Conservation (phyloP, 2,888 invertebrate species). For the Megalurothrips usitatus region DNA sequence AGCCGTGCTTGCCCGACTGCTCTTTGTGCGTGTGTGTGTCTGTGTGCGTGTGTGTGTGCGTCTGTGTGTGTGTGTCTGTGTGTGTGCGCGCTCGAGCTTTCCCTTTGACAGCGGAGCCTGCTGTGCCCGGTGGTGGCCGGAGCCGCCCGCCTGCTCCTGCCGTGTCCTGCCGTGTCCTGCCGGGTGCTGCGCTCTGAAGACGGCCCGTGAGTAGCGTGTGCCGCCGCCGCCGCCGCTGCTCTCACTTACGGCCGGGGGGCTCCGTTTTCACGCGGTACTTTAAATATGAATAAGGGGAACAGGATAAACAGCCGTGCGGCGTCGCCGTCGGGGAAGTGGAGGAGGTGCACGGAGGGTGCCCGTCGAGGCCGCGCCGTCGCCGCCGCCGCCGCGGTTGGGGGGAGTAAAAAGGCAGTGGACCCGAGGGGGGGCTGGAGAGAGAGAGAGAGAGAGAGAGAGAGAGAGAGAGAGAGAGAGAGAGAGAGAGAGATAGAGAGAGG, state of each 20-base stretch:
- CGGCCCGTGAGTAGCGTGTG: no score
- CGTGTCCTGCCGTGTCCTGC: no score
- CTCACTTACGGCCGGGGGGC: not conserved
- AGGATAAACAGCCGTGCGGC: not conserved
- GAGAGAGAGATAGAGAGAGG: not conserved
- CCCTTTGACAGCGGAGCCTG: no score
- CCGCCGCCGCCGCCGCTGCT: not conserved
- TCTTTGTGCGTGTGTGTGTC: no score
- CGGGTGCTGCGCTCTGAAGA: no score
- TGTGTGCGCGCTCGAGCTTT: no score
- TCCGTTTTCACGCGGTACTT: not conserved
- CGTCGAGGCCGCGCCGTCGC: not conserved
- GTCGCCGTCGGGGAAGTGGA: not conserved
- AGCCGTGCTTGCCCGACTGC: no score
- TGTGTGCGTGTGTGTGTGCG: no score
- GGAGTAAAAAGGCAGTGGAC: not conserved
- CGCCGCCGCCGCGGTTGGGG: not conserved
- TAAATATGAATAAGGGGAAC: constrained; percentile 1
- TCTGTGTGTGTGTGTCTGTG: no score
- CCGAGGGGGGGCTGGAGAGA: not conserved
- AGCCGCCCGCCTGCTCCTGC: no score
- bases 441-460: not conserved
- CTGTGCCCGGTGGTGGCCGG: no score
- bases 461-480: not conserved
- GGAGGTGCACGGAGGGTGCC: not conserved